Evolutionary conservation across 2,888 invertebrate genomes (phyloP), one percentile per base, ranked within the genome.

Genomic region (Salticus scenicus): DNA sequence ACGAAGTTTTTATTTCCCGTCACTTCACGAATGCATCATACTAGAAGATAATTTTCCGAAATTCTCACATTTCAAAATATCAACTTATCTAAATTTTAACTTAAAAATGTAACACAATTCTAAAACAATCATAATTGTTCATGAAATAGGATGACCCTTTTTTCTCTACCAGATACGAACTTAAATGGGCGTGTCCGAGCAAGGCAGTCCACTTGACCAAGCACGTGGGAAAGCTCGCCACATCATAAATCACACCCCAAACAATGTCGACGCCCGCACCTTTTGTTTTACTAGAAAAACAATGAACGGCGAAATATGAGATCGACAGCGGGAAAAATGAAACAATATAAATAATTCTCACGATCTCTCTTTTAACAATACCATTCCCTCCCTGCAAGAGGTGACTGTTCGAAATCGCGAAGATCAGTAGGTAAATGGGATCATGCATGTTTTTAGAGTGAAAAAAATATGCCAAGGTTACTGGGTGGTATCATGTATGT

Each of bases 341-440:
- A 67, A 72, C 83, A 83, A 77, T 28, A n/a, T n/a, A 24, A 31
- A 71, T 72, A 47, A 77, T 83, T 83, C 83, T 83, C 83, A 83
- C 83, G 83, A 83, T 83, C 72, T 64, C 57, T 33, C 41, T 71
- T 7, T 17, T 47, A 47, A 47, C 47, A 47, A 47, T 47, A 12
- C 8, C 47, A 47, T 17, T 47, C 4, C 8, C n/a, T 47, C 47
- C 17, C 12, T n/a, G 57, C 33, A 20, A 80, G 33, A 83, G 71
- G 83, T 77, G 41, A 72, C 24, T 8, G 37, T 20, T 17, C 37
- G 37, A 63, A 41, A 63, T 14, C 69, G 17, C 67, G 72, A 83
- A 84, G 83, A 84, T 84, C 83, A 84, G 37, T 84, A 76, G 83
- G 83, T 77, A 73, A 84, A 77, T 42, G 27, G 73, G 73, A 14